A percentile compares a stretch with the other conserved stretches of the same genome.
Evolutionary conservation across 2,113 vertebrate species (phyloP).

Genomic region (Mustela nigripes): DNA sequence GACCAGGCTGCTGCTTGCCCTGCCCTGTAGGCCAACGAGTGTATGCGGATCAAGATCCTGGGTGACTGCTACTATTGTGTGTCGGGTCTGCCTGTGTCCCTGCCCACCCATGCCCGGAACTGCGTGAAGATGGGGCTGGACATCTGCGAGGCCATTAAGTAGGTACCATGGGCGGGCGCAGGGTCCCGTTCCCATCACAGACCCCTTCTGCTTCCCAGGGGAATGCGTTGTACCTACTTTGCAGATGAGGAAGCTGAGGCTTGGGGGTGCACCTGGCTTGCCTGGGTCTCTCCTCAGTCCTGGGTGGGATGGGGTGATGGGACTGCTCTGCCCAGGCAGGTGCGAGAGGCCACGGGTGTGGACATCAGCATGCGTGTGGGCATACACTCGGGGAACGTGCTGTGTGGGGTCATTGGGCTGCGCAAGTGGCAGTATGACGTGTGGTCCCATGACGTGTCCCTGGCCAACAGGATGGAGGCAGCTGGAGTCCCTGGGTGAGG

Average conservation of each 20-base stretch:
- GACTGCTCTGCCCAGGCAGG: constrained; percentile 89
- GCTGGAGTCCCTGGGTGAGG: constrained; percentile 96
- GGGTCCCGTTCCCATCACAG: fast-evolving
- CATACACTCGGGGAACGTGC: constrained; percentile 97
- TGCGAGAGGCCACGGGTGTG: constrained; percentile 96
- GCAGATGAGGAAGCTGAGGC: not conserved
- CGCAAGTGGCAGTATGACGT: constrained; percentile 99
- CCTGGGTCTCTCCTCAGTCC: not conserved
- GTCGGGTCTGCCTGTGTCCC: constrained; percentile 96
- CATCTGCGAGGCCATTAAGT: constrained; percentile 99
- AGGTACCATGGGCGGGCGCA: constrained; percentile 79
- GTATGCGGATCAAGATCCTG: constrained; percentile 99
- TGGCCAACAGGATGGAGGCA: constrained; percentile 99
- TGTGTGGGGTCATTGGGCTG: constrained; percentile 97
- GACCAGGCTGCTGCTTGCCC: not conserved
- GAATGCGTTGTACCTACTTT: fast-evolving
- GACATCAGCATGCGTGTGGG: constrained; percentile 99
- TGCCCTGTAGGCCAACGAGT: constrained; percentile 95
- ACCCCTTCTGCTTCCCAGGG: not conserved
- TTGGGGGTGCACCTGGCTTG: not conserved
- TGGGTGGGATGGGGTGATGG: not conserved
- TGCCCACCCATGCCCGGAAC: constrained; percentile 97
- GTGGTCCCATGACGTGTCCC: constrained; percentile 98
- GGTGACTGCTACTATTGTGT: constrained; percentile 99
- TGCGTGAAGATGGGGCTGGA: constrained; percentile 99